phyloP scores from a whole-genome alignment of 2,797 vertebrate species.

The Potorous gilbertii region DNA sequence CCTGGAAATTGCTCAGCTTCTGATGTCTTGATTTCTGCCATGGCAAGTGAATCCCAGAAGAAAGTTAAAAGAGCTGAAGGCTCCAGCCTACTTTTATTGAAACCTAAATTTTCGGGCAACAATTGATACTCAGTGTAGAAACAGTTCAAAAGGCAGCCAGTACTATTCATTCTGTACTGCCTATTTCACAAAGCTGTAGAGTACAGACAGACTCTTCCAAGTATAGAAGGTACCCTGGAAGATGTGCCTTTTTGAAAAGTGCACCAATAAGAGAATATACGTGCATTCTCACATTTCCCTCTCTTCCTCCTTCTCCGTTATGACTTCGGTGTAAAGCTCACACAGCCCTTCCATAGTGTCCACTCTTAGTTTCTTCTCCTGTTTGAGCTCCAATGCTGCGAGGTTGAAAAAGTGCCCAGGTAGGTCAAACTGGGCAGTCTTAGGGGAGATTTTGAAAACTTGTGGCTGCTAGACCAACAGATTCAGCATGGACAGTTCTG shows the following conservation, averaged over 20 bases:
- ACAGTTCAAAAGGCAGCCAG: slow-evolving; percentile 96
- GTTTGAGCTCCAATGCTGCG: slow-evolving; percentile 90
- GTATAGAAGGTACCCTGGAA: slow-evolving; percentile 96
- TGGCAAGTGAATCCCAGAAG: slow-evolving; percentile 89
- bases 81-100: slow-evolving; percentile 93
- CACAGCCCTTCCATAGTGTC: slow-evolving; percentile 91
- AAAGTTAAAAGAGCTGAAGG: slow-evolving; percentile 93
- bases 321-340: slow-evolving; percentile 93
- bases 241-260: slow-evolving; percentile 92
- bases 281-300: slow-evolving; percentile 93
- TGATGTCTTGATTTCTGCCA: slow-evolving; percentile 90
- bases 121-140: slow-evolving; percentile 92
- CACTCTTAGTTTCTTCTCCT: slow-evolving; percentile 91
- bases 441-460: slow-evolving; percentile 86
- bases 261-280: slow-evolving; percentile 92
- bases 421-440: slow-evolving; percentile 91
- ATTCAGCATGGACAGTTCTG: slow-evolving; percentile 88
- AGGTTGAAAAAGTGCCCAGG: slow-evolving; percentile 94
- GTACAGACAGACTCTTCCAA: slow-evolving; percentile 86
- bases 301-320: slow-evolving; percentile 95
- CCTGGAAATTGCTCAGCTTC: slow-evolving; percentile 79
- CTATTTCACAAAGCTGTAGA: slow-evolving; percentile 91
- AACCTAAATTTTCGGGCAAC: slow-evolving; percentile 84
- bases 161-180: slow-evolving; percentile 86
- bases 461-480: slow-evolving; percentile 90